A percentile compares a stretch with the other conserved stretches of the same genome.
Conservation (phyloP, 1,140 invertebrate species). For the Drosophila kikkawai region DNA sequence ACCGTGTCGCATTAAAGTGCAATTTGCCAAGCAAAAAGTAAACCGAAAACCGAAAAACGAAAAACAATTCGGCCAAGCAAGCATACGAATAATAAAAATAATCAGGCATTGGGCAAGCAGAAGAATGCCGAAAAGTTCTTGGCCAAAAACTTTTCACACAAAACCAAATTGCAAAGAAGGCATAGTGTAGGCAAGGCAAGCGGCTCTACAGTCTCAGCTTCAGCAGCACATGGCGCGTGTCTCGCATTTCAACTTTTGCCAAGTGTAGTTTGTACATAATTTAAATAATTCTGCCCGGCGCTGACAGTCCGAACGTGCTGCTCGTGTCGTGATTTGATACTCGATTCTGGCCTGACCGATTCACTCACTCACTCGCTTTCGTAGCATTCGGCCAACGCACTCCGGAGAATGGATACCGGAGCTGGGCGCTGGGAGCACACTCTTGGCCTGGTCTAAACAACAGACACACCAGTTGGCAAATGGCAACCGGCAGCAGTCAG, state of each 20-base stretch:
- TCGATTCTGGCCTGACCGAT: conserved; percentile 19
- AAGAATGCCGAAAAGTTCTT: conserved; percentile 52
- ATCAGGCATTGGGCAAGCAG: conserved; percentile 23
- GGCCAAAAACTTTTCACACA: conserved; percentile 50
- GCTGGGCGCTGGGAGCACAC: conserved; percentile 4
- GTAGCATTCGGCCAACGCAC: conserved; percentile 20
- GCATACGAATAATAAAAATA: conserved; percentile 42
- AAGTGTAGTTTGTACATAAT: conserved; percentile 76
- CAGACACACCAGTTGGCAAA: conserved; percentile 24
- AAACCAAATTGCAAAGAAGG: conserved; percentile 28
- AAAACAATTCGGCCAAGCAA: conserved; percentile 30
- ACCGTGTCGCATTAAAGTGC: conserved; percentile 55
- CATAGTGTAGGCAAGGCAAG: not conserved
- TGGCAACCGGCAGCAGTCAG: conserved; percentile 26
- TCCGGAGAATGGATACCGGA: conserved; percentile 12
- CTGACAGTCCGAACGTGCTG: conserved; percentile 67
- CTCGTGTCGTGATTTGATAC: conserved; percentile 67
- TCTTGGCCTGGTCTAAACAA: conserved; percentile 22
- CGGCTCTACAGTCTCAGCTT: not conserved
- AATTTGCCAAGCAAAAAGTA: conserved; percentile 51
- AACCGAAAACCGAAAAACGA: conserved; percentile 2
- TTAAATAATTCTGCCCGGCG: conserved; percentile 73
- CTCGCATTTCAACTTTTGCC: conserved; percentile 70
- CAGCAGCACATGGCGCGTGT: conserved; percentile 68
- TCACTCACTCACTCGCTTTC: conserved; percentile 17